Base-by-base conservation (phyloP, 1,140 invertebrate genomes). In the Atta colombica region DNA sequence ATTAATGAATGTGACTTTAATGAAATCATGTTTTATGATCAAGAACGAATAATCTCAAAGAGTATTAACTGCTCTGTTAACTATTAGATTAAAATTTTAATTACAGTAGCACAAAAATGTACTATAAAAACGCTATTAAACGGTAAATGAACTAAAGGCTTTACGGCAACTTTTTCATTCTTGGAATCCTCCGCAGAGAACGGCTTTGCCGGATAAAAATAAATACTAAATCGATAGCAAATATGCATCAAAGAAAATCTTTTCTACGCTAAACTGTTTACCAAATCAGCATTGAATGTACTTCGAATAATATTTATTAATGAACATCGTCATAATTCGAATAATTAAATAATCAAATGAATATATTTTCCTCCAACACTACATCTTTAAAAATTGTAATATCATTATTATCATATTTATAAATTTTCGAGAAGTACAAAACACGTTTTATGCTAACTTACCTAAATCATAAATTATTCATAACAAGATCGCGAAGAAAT, bases 151-250 rank as follows among this genome's bases (percentile, higher is more conserved):
- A 71, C 21, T 71, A 25, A 69, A 7, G 49, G 39, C 45, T 71
- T 16, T 71, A 51, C 21, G 21, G 68, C 21, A 51, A 71, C 45
- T 71, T 71, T 71, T 71, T 71, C 68, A 71, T 71, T 71, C 68
- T 71, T 71, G 25, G 45, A 51, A 51, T 71, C 25, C 21, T 71
- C 49, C 21, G 39, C 14, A 25, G 49, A 71, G 45, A 71, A 45
- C 68, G 14, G 21, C 68, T 71, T 71, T 71, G 49, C 21, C 14
- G 21, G 68, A 71, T 71, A 71, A 71, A 71, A 71, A 71, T 71
- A 71, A 71, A 71, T 71, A 21, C 45, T 71, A 71, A 71, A 71
- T 71, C 68, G 49, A 71, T 71, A 71, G 45, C 68, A 71, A 71
- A 71, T 39, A 51, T 71, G 45, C 68, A 71, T 71, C 39, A 21